A percentile compares a stretch with the other conserved stretches of the same genome.
phyloP scores from a whole-genome alignment of 2,888 invertebrate genomes.

The Melikaiella ostensackeni region DNA sequence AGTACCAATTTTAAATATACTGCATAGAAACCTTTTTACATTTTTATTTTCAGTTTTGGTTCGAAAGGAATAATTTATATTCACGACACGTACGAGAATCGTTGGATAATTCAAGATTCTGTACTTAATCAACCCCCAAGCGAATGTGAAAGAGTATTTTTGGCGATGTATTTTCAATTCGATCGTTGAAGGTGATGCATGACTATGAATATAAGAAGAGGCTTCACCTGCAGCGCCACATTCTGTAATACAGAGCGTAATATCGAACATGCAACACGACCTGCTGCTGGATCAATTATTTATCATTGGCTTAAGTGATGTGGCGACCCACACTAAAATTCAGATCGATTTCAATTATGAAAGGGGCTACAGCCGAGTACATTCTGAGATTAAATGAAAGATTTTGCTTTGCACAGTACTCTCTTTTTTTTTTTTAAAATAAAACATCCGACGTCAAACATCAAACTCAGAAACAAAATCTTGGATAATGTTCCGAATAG shows the following conservation, averaged over 20 bases:
- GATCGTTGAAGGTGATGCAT: constrained; percentile 23
- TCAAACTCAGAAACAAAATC: background rate
- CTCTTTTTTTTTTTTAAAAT: background rate
- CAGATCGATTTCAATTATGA: constrained; percentile 28
- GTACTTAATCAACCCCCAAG: background rate
- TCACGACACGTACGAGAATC: background rate
- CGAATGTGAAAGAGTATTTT: constrained; percentile 1
- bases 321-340: constrained; percentile 14
- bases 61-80: background rate
- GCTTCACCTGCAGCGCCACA: constrained; percentile 25
- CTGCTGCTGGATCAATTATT: constrained; percentile 37
- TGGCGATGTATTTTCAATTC: constrained; percentile 28
- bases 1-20: too few species aligned
- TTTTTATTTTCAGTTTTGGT: background rate
- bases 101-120: background rate
- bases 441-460: too few species aligned
- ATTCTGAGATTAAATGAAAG: background rate
- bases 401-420: background rate
- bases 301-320: constrained; percentile 13
- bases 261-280: constrained; percentile 23
- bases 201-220: constrained; percentile 32
- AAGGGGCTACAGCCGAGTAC: background rate
- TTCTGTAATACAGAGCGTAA: constrained; percentile 14
- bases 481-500: too few species aligned
- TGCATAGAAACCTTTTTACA: background rate